Conservation (phyloP, 2,797 vertebrate species). For the Semaprochilodus insignis region DNA sequence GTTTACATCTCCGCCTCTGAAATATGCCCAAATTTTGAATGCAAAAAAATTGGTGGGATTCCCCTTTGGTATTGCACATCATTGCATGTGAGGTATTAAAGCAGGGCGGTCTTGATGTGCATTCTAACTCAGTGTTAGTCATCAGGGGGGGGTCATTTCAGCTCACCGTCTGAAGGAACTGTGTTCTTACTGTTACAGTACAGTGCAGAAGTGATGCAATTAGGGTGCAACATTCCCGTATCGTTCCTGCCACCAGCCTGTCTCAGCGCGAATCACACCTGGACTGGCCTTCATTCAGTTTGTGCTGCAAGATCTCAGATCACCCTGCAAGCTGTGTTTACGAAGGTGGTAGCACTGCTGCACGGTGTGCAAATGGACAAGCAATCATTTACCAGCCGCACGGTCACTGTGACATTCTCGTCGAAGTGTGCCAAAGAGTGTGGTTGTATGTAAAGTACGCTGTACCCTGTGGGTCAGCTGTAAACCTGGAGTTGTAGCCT, state of each 20-base stretch:
- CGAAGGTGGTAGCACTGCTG: too few species aligned
- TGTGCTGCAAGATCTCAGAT: neutral
- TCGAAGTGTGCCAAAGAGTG: neutral
- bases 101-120: too few species aligned
- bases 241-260: neutral
- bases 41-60: too few species aligned
- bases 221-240: neutral
- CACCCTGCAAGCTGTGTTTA: neutral
- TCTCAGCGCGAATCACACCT: neutral
- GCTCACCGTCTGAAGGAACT: too few species aligned
- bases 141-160: too few species aligned
- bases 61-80: too few species aligned
- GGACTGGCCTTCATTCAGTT: neutral
- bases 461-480: neutral
- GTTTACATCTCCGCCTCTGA: too few species aligned
- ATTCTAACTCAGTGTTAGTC: too few species aligned
- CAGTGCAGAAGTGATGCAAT: neutral
- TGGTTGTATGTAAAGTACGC: neutral
- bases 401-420: neutral
- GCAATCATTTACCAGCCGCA: slow-evolving; percentile 27
- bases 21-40: too few species aligned
- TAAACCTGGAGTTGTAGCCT: neutral
- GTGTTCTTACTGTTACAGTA: neutral
- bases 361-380: neutral
- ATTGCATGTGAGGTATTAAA: too few species aligned